phyloP scores from a whole-genome alignment of 2,113 vertebrate genomes.

The Pollimyrus isidori region DNA sequence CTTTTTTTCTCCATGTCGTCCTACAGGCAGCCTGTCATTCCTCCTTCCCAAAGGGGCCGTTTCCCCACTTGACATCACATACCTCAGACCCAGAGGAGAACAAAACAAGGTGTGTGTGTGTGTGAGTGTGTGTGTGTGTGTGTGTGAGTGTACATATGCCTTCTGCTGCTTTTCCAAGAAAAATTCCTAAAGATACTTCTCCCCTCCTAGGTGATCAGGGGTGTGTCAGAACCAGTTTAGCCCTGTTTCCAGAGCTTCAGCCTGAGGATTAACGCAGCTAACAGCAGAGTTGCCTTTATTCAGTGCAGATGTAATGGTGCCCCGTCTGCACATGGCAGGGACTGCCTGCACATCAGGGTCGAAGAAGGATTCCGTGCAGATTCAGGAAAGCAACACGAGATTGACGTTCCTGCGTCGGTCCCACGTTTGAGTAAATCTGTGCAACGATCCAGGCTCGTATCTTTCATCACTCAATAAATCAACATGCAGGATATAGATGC shows the following conservation, averaged over 20 bases:
- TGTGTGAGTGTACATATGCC: background rate
- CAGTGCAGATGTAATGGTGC: background rate
- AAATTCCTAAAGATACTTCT: slow-evolving; percentile 7
- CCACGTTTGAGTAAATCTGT: background rate
- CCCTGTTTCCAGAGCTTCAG: background rate
- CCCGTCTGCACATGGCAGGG: background rate
- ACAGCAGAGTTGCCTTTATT: background rate
- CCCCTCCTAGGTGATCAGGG: background rate
- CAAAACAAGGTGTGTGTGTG: slow-evolving; percentile 9
- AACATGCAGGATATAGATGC: background rate
- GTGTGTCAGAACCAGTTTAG: slow-evolving; percentile 12
- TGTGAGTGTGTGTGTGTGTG: slow-evolving; percentile 9
- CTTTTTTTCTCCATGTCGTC: slow-evolving; percentile 28
- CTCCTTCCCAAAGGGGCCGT: slow-evolving; percentile 21
- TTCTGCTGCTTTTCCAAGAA: background rate
- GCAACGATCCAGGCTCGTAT: background rate
- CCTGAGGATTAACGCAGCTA: background rate
- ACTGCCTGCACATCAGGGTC: background rate
- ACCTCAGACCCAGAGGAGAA: slow-evolving; percentile 22
- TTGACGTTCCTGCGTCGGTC: background rate
- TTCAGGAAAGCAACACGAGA: background rate
- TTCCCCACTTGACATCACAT: slow-evolving; percentile 32
- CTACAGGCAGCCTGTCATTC: slow-evolving; percentile 24
- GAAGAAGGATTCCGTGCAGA: background rate
- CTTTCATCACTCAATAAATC: background rate